Evolutionary conservation across 2,113 vertebrate genomes (phyloP).

Genomic region (Clupea harengus): DNA sequence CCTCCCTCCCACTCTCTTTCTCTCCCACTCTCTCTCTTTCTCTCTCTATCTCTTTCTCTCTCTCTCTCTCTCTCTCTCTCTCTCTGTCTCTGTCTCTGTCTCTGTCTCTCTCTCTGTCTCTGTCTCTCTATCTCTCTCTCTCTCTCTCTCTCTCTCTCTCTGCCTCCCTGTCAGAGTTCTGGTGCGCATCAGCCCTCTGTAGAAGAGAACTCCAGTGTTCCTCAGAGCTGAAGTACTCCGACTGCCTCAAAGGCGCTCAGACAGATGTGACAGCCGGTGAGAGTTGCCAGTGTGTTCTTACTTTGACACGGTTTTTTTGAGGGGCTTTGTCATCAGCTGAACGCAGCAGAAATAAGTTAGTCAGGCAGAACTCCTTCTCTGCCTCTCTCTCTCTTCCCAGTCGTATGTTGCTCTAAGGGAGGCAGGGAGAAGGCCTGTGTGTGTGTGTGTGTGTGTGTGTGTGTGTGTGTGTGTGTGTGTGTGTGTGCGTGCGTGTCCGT

Average conservation of each 20-base stretch:
- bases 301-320: too few species aligned
- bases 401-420: too few species aligned
- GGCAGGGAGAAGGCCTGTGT: not conserved
- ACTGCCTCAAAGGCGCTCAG: not conserved
- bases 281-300: not conserved
- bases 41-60: not conserved
- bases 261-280: not conserved
- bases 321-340: too few species aligned
- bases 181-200: not conserved
- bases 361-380: too few species aligned
- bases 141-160: not conserved
- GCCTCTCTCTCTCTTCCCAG: too few species aligned
- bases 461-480: not conserved
- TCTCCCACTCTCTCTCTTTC: slow-evolving; percentile 12
- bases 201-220: not conserved
- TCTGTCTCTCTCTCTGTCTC: not conserved
- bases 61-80: not conserved
- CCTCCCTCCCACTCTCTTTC: not conserved
- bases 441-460: not conserved
- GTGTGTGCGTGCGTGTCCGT: not conserved
- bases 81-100: not conserved
- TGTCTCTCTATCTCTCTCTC: slow-evolving; percentile 14
- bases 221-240: not conserved
- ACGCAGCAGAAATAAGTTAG: too few species aligned
- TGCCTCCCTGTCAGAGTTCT: not conserved